Evolutionary conservation across 2,113 vertebrate species (phyloP), one percentile per base, ranked within the genome.

Genomic region (Zosterops lateralis): DNA sequence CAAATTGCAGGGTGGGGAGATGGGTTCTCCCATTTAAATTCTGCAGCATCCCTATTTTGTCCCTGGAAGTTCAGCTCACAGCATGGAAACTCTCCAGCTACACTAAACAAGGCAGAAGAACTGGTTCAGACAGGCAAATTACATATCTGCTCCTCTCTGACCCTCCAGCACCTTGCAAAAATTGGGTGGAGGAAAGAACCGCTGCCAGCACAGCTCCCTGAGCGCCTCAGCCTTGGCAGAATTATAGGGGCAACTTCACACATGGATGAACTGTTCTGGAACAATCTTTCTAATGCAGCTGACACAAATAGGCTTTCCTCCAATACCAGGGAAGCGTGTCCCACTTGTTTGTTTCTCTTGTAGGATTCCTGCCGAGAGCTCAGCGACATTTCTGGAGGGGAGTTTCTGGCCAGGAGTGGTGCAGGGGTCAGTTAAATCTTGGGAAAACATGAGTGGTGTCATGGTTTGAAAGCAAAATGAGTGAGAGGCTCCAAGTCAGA

Each of bases 201-300:
- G 2, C 2, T 29, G 48, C 86, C 78, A 85, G 62, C 62, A 64
- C n/a, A 80, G 3, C 48, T 84, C 68, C 48, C 86, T 0, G n/a
- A 90, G 70, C 71, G 74, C 66, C 65, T n/a, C 54, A 31, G 82
- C 66, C 70, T 14, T 50, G 36, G 60, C 64, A 75, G 28, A 56
- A 44, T 45, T 31, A 36, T 0, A 73, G 18, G 51, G 18, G 62
- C 64, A 83, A 36, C 29, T 83, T 74, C 7, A 83, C 81, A 6
- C 80, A 80, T 3, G 80, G 92, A 87, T 91, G 86, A 93, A 75
- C 86, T 13, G 14, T 2, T 92, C 91, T 58, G 40, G 17, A 93
- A 62, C 20, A 72, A 93, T 79, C 93, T 47, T 51, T 28, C 57
- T 65, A 40, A 83, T 2, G 56, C 3, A 79, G 68, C 9, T 91